phyloP scores from a whole-genome alignment of 2,888 invertebrate genomes.

The Aspidapion aeneum region DNA sequence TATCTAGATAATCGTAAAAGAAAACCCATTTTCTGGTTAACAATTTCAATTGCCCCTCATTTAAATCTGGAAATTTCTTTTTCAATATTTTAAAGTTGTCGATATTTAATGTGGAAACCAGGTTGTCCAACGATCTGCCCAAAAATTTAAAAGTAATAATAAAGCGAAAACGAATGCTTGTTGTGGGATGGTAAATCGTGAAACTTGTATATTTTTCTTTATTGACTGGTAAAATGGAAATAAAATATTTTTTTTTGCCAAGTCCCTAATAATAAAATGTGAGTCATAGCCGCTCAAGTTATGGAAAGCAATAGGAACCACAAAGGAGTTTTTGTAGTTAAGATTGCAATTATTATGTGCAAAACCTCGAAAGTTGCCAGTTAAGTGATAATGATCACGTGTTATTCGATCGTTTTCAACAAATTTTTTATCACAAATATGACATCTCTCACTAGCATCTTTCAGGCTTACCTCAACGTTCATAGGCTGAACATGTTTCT shows the following conservation, averaged over 20 bases:
- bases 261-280: conserved; percentile 1
- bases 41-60: conserved; percentile 5
- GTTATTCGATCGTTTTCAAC: conserved; percentile 24
- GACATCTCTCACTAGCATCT: not conserved
- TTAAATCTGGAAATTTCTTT: conserved; percentile 1
- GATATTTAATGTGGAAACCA: conserved; percentile 26
- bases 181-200: not conserved
- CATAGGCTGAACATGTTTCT: too few relatives aligned
- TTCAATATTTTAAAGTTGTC: conserved; percentile 11
- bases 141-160: conserved; percentile 31
- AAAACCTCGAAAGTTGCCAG: conserved; percentile 31
- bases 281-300: not conserved
- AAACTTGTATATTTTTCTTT: not conserved
- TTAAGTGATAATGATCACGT: conserved; percentile 35
- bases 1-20: conserved; percentile 36
- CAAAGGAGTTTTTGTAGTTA: not conserved
- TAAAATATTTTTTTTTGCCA: not conserved
- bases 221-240: not conserved
- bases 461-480: too few relatives aligned
- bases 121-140: conserved; percentile 27
- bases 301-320: not conserved
- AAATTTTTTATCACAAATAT: conserved; percentile 23
- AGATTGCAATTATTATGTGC: conserved; percentile 22
- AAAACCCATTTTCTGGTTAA: conserved; percentile 34
- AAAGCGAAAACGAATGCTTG: conserved; percentile 23